Evolutionary conservation across 2,113 vertebrate genomes (phyloP).

Genomic region (Gobio gobio): DNA sequence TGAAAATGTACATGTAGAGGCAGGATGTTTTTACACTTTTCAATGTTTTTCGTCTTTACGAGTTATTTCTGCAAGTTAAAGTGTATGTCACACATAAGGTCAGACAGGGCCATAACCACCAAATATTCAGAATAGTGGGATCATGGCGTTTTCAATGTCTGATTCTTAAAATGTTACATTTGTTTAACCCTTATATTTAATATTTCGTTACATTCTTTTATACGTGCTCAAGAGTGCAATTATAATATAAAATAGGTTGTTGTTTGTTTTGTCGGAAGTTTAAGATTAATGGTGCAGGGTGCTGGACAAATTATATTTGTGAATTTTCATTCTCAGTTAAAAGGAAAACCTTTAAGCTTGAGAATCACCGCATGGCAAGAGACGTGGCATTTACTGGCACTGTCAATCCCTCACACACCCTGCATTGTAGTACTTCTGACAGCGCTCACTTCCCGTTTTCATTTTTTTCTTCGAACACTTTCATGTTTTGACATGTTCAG

Average conservation of each 20-base stretch:
- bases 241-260: too few relatives aligned
- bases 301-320: not conserved
- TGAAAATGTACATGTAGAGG: not conserved
- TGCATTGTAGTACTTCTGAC: not conserved
- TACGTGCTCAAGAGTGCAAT: not conserved
- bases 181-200: too few relatives aligned
- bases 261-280: not conserved
- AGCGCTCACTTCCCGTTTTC: not conserved
- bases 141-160: not conserved
- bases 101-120: not conserved
- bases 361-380: constrained; percentile 2
- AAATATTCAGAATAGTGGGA: not conserved
- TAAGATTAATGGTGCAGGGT: not conserved
- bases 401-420: not conserved
- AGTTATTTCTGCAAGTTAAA: not conserved
- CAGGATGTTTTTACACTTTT: not conserved
- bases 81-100: not conserved
- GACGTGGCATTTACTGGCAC: constrained; percentile 3
- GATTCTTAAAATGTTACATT: not conserved
- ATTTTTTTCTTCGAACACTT: constrained; percentile 1
- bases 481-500: constrained; percentile 31
- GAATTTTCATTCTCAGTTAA: not conserved
- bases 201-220: not conserved
- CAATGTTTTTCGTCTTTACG: not conserved
- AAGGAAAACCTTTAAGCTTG: not conserved